Evolutionary conservation across 2,797 vertebrate species (phyloP), one percentile per base, ranked within the genome.

Genomic region (Lagocephalus sceleratus): DNA sequence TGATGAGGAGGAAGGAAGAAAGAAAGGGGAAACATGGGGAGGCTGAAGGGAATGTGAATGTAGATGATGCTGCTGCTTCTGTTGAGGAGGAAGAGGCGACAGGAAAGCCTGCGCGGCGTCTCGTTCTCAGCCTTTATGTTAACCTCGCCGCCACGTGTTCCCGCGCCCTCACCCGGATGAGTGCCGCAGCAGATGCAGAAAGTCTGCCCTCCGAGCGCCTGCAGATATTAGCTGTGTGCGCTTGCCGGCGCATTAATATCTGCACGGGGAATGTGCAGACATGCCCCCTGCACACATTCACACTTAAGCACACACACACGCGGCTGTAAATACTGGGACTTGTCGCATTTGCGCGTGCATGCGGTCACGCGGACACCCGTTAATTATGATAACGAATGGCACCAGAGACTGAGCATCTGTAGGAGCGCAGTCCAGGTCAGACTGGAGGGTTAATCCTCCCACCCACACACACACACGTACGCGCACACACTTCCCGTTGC

Each of bases 321-420:
- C 5, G 49, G 35, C 29, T 39, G 54, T 71, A 60, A 73, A 65
- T 68, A 78, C 57, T 55, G 60, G 55, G 55, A 20, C 62, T 68
- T 54, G 50, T 75, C n/a, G 17, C 55, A 60, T 35, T 14, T 14
- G 32, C 32, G 2, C 8, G 39, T 40, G 6, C 21, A 42, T 44
- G 51, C 52, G 54, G 43, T 55, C 46, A 49, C 41, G 47, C 6
- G 42, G 9, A 59, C 71, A 83, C 79, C 84, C 86, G 81, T 79
- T 86, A 83, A 72, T 77, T 77, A 83, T 88, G 78, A 47, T 82
- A 86, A 87, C 85, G 77, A 85, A 69, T 61, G 78, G 62, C 74
- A 69, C 63, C 61, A 68, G 71, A 75, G 78, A 75, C 60, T 9
- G 60, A 86, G 84, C 82, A 86, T 86, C 80, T 86, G 83, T 82